Percentiles rank a stretch among this genome's conserved stretches.
These are phyloP conservation scores for Oncorhynchus clarkii DNA, from an alignment of 2,113 vertebrate species.

Conservation along the genomic window DNA sequence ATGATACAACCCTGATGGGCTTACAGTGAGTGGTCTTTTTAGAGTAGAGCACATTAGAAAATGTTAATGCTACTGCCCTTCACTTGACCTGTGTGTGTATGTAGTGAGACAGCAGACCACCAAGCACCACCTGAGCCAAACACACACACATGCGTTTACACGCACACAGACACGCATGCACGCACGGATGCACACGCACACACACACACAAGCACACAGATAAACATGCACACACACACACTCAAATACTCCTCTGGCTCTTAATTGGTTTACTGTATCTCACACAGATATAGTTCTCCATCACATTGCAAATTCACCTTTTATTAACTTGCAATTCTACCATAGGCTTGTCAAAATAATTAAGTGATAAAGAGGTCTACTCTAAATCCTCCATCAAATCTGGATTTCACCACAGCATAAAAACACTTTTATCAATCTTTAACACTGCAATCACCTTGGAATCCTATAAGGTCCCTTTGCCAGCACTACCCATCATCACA, in stretches of 20 bases:
- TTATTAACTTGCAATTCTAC: too few species aligned
- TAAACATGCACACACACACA: not conserved
- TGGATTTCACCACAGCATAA: not conserved
- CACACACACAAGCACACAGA: not conserved
- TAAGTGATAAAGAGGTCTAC: not conserved
- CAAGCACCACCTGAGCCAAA: not conserved
- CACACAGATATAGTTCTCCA: not conserved
- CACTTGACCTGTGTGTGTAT: constrained; percentile 25
- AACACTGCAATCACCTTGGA: too few species aligned
- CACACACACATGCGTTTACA: not conserved
- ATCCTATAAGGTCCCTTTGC: too few species aligned
- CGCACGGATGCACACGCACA: not conserved
- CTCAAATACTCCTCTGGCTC: not conserved
- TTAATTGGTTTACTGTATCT: not conserved
- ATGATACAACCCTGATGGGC: constrained; percentile 63
- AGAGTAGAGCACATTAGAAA: constrained; percentile 57
- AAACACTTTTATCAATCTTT: not conserved
- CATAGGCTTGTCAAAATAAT: too few species aligned
- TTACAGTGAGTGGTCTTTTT: constrained; percentile 66
- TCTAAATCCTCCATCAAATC: not conserved
- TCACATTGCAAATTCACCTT: not conserved
- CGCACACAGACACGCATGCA: constrained; percentile 1
- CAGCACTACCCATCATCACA: too few species aligned
- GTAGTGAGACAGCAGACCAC: not conserved
- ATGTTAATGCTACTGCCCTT: constrained; percentile 62